Evolutionary conservation across 2,888 invertebrate species (phyloP).

Genomic region (Metallyticus violacea): DNA sequence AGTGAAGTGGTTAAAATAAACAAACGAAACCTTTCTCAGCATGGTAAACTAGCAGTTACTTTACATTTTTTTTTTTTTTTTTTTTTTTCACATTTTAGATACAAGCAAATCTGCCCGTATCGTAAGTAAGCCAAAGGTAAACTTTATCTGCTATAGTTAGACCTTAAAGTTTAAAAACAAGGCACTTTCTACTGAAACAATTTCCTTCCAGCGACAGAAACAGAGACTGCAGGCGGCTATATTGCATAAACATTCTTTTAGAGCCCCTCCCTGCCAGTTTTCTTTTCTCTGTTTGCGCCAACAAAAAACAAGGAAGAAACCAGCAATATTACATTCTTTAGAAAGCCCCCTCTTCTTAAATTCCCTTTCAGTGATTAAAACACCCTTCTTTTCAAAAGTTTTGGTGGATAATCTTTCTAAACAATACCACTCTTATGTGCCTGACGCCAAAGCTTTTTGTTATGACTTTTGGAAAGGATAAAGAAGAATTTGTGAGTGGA

Average conservation of each 20-base stretch:
- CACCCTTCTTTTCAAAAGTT: neutral
- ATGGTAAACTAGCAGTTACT: too few relatives aligned
- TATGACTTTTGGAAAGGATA: neutral
- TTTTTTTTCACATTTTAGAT: too few relatives aligned
- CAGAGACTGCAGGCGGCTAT: neutral
- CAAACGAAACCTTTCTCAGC: too few relatives aligned
- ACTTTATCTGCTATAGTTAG: too few relatives aligned
- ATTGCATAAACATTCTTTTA: slow-evolving; percentile 15
- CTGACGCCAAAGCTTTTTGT: neutral
- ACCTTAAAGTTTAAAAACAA: too few relatives aligned
- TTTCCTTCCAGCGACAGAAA: neutral
- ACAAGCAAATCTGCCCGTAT: too few relatives aligned
- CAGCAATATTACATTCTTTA: neutral
- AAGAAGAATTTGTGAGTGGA: too few relatives aligned
- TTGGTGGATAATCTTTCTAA: neutral
- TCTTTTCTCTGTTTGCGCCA: neutral
- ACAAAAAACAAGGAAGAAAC: neutral
- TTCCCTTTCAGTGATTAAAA: neutral
- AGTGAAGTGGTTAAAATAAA: too few relatives aligned
- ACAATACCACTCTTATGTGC: neutral
- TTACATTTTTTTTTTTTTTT: too few relatives aligned
- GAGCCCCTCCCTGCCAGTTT: too few relatives aligned
- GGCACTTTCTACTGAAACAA: neutral
- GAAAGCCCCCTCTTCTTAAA: neutral
- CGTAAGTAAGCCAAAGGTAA: too few relatives aligned